Percentiles rank a stretch among this genome's conserved stretches.
Evolutionary conservation across 1,140 invertebrate genomes (phyloP).

Genomic region (Orussus abietinus): DNA sequence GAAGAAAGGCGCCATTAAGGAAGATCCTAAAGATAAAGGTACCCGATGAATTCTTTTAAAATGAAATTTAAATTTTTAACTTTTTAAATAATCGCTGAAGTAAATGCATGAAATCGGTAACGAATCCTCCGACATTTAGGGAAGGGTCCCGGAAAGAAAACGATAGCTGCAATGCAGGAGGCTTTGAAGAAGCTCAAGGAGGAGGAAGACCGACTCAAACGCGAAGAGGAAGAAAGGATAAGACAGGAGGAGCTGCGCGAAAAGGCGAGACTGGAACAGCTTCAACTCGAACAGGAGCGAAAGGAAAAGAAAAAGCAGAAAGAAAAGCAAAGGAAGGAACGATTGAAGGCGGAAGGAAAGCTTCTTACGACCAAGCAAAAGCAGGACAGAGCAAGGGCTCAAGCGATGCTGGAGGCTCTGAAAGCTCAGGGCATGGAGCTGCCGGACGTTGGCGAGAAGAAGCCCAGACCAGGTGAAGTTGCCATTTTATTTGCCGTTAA

Average conservation of each 20-base stretch:
- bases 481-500: too few species aligned
- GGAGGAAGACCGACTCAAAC: conserved; percentile 76
- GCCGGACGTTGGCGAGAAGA: conserved; percentile 69
- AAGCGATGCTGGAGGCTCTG: conserved; percentile 81
- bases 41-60: too few species aligned
- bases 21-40: conserved; percentile 48
- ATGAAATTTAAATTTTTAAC: background rate
- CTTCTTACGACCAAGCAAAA: conserved; percentile 89
- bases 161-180: conserved; percentile 86
- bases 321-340: conserved; percentile 90
- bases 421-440: conserved; percentile 76
- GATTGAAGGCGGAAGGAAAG: conserved; percentile 93
- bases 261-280: conserved; percentile 66
- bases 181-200: conserved; percentile 80
- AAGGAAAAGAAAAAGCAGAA: conserved; percentile 91
- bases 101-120: conserved; percentile 23
- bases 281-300: conserved; percentile 77
- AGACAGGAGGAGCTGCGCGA: conserved; percentile 72
- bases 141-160: conserved; percentile 72
- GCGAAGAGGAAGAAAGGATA: conserved; percentile 79
- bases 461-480: conserved; percentile 59
- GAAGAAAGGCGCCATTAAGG: conserved; percentile 53
- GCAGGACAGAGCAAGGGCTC: conserved; percentile 79
- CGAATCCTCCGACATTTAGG: conserved; percentile 24
- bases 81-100: background rate